These are phyloP conservation scores for Drosophila niveifrons DNA, from an alignment of 2,888 invertebrate genomes.

Conservation along the genomic window DNA sequence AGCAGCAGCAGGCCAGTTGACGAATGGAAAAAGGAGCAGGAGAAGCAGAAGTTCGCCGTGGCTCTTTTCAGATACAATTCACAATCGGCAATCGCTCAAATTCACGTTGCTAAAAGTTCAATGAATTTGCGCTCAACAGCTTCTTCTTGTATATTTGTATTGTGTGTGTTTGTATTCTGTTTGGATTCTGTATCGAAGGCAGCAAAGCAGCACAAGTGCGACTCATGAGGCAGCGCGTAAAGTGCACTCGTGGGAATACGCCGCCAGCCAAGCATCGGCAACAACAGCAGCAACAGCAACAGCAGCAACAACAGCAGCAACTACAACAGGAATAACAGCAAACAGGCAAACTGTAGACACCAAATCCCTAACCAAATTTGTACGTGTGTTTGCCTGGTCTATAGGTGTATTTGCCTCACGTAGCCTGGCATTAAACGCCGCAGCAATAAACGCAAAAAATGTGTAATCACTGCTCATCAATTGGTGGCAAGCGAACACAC, in stretches of 20 bases:
- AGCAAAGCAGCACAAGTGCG: conserved; percentile 47
- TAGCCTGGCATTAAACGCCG: conserved; percentile 50
- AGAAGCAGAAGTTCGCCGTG: not conserved
- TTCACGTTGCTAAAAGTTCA: conserved; percentile 50
- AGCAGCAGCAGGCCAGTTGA: conserved; percentile 6
- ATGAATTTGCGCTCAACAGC: conserved; percentile 57
- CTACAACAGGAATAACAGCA: conserved; percentile 6
- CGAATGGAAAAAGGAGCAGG: conserved; percentile 6
- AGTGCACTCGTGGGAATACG: conserved; percentile 76
- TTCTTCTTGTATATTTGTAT: conserved; percentile 22
- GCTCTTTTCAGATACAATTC: conserved; percentile 35
- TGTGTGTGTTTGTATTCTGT: conserved; percentile 18
- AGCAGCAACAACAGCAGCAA: conserved; percentile 11
- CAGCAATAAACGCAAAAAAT: conserved; percentile 54
- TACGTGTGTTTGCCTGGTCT: conserved; percentile 5
- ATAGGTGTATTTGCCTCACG: conserved; percentile 54
- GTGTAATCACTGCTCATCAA: conserved; percentile 78
- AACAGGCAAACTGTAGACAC: conserved; percentile 17
- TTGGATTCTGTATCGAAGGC: conserved; percentile 3
- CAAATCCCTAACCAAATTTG: conserved; percentile 35
- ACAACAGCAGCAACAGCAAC: conserved; percentile 15
- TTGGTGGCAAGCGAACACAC: conserved; percentile 54
- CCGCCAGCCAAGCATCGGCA: conserved; percentile 23
- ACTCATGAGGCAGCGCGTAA: conserved; percentile 62
- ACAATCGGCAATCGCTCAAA: conserved; percentile 45